phyloP scores from a whole-genome alignment of 2,113 vertebrate genomes.

The Caretta caretta region DNA sequence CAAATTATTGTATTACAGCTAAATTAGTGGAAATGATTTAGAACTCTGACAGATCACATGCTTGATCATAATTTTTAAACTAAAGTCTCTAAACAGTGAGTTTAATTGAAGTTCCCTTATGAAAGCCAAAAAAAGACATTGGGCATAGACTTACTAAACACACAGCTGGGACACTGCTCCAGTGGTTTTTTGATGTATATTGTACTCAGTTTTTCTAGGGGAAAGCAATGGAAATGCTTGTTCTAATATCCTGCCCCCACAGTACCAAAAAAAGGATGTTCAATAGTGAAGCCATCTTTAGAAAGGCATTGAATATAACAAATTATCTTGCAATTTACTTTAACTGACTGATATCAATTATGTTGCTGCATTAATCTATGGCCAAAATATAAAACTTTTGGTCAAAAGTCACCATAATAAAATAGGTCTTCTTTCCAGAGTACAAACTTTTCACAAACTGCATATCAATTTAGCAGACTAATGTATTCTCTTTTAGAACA shows the following conservation, averaged over 20 bases:
- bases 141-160: neutral
- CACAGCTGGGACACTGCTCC: neutral
- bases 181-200: neutral
- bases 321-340: neutral
- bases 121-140: neutral
- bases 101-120: neutral
- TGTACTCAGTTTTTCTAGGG: neutral
- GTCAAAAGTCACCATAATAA: neutral
- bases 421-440: neutral
- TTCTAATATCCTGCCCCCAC: neutral
- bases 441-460: neutral
- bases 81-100: neutral
- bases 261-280: neutral
- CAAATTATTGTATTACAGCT: neutral
- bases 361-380: neutral
- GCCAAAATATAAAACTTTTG: neutral
- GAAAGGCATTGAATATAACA: neutral
- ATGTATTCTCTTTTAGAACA: neutral
- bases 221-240: neutral
- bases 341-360: neutral
- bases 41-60: neutral
- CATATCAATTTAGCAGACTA: neutral
- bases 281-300: neutral
- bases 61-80: neutral
- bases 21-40: neutral